Evolutionary conservation across 2,113 vertebrate species (phyloP).

Genomic region (Ameiurus melas): DNA sequence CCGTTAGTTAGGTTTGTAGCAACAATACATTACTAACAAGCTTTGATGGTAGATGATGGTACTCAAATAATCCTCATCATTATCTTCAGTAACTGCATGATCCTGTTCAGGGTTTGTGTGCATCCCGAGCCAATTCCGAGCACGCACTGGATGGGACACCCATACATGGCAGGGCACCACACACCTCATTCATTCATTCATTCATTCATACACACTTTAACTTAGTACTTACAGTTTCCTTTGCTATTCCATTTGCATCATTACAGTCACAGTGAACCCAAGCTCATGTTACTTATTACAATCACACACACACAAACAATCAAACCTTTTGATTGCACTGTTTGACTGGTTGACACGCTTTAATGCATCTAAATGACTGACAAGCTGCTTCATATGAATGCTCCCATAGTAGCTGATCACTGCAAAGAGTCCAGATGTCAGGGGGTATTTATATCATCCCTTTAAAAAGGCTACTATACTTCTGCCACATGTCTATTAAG

Average conservation of each 20-base stretch:
- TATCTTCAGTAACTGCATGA: background rate
- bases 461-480: background rate
- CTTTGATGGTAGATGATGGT: background rate
- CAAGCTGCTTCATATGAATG: background rate
- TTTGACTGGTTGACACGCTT: background rate
- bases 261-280: background rate
- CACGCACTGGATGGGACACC: background rate
- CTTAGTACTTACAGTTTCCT: background rate
- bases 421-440: background rate
- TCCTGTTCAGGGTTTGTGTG: background rate
- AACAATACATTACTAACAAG: background rate
- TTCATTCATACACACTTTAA: background rate
- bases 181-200: background rate
- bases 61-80: background rate
- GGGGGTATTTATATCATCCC: background rate
- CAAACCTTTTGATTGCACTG: background rate
- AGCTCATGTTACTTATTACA: background rate
- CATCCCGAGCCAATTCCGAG: background rate
- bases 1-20: background rate
- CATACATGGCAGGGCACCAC: too few relatives aligned
- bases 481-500: background rate
- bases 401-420: background rate
- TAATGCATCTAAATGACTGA: background rate
- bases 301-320: background rate
- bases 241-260: background rate